Evolutionary conservation across 2,797 vertebrate species (phyloP).

Genomic region (Babyrousa celebensis): DNA sequence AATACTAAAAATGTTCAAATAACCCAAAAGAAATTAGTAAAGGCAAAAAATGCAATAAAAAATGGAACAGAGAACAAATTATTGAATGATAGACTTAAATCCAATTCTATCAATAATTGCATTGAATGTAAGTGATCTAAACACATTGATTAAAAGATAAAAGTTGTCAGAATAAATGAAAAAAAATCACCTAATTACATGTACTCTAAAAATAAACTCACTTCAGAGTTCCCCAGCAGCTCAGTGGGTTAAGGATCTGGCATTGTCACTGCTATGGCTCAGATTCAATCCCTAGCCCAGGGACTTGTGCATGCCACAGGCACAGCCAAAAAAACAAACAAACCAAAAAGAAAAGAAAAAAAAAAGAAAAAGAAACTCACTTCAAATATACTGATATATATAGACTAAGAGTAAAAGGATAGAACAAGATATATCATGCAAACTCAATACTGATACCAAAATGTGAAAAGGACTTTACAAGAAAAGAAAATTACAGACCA

Average conservation of each 20-base stretch:
- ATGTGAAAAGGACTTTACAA: not conserved
- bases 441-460: not conserved
- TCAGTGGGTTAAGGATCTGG: no score
- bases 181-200: not conserved
- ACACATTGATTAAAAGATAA: not conserved
- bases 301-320: no score
- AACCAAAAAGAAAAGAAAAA: no score
- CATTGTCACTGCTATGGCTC: no score
- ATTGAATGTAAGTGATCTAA: not conserved
- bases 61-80: not conserved
- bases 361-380: not conserved
- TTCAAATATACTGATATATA: not conserved
- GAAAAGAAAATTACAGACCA: not conserved
- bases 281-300: no score
- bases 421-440: not conserved
- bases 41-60: not conserved
- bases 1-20: not conserved
- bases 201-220: not conserved
- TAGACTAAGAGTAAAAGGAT: not conserved
- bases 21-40: not conserved
- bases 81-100: not conserved
- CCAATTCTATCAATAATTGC: not conserved
- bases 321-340: no score
- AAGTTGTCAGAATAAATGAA: not conserved
- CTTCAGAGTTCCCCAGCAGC: not conserved